phyloP scores from a whole-genome alignment of 2,888 invertebrate genomes.

The Eretmocerus hayati region DNA sequence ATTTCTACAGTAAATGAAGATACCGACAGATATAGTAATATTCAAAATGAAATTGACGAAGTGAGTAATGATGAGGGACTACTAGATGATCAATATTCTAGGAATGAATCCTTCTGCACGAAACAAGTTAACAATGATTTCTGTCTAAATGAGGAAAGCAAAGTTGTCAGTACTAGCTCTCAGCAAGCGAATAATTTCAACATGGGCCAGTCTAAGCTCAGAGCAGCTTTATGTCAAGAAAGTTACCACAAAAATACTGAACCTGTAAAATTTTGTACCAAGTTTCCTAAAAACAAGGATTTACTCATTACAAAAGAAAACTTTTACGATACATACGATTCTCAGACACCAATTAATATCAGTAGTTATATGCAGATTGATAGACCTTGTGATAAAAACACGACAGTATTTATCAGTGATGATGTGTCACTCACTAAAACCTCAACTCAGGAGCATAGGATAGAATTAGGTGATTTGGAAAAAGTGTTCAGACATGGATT shows the following conservation, averaged over 20 bases:
- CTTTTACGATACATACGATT: conserved; percentile 35
- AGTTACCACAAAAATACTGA: conserved; percentile 27
- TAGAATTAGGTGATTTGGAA: conserved; percentile 41
- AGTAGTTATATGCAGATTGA: conserved; percentile 28
- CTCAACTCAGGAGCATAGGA: conserved; percentile 37
- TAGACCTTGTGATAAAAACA: conserved; percentile 30
- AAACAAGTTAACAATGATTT: conserved; percentile 20
- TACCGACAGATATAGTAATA: conserved; percentile 22
- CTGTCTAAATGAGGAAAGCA: conserved; percentile 24
- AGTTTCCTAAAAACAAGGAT: conserved; percentile 35
- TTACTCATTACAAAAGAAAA: conserved; percentile 36
- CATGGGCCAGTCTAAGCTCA: conserved; percentile 23
- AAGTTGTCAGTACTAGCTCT: conserved; percentile 20
- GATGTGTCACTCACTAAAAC: conserved; percentile 41
- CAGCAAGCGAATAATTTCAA: conserved; percentile 22
- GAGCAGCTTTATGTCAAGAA: conserved; percentile 23
- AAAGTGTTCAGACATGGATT: conserved; percentile 36
- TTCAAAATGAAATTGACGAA: conserved; percentile 23
- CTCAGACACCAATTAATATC: conserved; percentile 26
- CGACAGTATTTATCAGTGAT: conserved; percentile 36
- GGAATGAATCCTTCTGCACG: conserved; percentile 25
- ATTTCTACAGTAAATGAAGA: conserved; percentile 27
- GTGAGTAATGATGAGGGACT: conserved; percentile 18
- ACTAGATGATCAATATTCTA: conserved; percentile 25
- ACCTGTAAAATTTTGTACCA: conserved; percentile 25